Evolutionary conservation across 2,888 invertebrate genomes (phyloP).

Genomic region (Aricia artaxerxes): DNA sequence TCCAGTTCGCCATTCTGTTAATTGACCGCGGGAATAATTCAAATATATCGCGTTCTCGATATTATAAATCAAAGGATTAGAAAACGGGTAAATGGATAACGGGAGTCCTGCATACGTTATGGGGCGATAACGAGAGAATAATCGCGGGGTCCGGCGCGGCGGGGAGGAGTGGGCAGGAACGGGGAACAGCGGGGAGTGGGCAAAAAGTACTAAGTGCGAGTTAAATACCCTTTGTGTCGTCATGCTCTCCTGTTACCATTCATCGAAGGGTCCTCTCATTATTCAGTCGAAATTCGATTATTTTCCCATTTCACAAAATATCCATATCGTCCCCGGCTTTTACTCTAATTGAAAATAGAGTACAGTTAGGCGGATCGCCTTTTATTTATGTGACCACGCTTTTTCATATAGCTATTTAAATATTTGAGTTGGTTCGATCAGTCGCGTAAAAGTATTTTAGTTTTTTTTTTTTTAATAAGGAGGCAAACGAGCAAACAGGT

Average conservation of each 20-base stretch:
- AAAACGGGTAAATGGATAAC: conserved; percentile 71
- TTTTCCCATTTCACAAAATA: conserved; percentile 79
- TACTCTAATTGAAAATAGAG: conserved; percentile 75
- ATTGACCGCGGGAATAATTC: conserved; percentile 78
- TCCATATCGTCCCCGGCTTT: conserved; percentile 78
- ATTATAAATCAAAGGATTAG: conserved; percentile 80
- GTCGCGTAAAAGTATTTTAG: neutral
- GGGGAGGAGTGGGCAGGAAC: conserved; percentile 55
- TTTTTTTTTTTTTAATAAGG: too few relatives aligned
- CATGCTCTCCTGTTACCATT: conserved; percentile 67
- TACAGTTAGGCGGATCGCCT: conserved; percentile 59
- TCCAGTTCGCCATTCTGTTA: conserved; percentile 64
- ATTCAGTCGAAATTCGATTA: conserved; percentile 80
- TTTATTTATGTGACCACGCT: conserved; percentile 58
- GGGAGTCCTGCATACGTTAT: conserved; percentile 76
- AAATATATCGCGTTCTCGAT: conserved; percentile 71
- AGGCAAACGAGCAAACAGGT: too few relatives aligned
- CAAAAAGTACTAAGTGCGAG: conserved; percentile 79
- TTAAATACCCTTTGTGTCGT: conserved; percentile 79
- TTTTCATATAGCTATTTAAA: conserved; percentile 37
- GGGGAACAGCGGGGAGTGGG: conserved; percentile 59
- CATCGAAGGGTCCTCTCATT: conserved; percentile 76
- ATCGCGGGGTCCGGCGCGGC: conserved; percentile 60
- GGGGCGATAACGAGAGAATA: conserved; percentile 76
- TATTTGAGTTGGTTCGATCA: neutral